A percentile compares a stretch with the other conserved stretches of the same genome.
Evolutionary conservation across 1,140 invertebrate species (phyloP).

Genomic region (Luehdorfia chinensis): DNA sequence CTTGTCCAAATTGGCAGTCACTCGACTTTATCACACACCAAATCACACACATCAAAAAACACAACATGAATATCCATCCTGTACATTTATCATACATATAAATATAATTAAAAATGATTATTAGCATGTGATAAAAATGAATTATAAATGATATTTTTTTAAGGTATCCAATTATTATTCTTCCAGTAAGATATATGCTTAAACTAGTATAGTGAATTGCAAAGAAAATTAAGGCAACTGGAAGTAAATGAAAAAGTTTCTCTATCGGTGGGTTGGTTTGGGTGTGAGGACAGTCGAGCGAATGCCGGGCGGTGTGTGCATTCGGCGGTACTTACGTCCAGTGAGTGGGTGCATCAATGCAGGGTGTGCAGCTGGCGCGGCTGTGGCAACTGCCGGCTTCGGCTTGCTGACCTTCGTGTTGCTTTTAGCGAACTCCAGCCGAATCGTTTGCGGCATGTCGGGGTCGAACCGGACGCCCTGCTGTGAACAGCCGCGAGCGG

Average conservation of each 20-base stretch:
- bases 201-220: not conserved
- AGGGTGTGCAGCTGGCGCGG: slow-evolving; percentile 95
- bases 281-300: slow-evolving; percentile 47
- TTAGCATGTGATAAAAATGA: not conserved
- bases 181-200: not conserved
- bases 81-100: too few species aligned
- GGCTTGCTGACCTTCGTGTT: slow-evolving; percentile 99
- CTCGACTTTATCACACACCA: slow-evolving; percentile 41
- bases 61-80: slow-evolving; percentile 8
- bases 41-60: too few species aligned
- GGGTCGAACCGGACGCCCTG: slow-evolving; percentile 99
- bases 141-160: too few species aligned
- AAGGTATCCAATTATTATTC: not conserved
- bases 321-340: slow-evolving; percentile 96
- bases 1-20: slow-evolving; percentile 61
- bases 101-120: too few species aligned
- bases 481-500: slow-evolving; percentile 85
- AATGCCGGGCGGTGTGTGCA: slow-evolving; percentile 62
- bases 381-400: slow-evolving; percentile 96
- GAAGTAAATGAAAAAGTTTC: not conserved
- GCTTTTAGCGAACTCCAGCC: slow-evolving; percentile 99
- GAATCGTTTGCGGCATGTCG: slow-evolving; percentile 99
- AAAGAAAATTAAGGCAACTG: not conserved
- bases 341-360: slow-evolving; percentile 99
- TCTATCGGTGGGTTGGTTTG: slow-evolving; percentile 1